Evolutionary conservation across 2,797 vertebrate species (phyloP).

Genomic region (Avahi laniger): DNA sequence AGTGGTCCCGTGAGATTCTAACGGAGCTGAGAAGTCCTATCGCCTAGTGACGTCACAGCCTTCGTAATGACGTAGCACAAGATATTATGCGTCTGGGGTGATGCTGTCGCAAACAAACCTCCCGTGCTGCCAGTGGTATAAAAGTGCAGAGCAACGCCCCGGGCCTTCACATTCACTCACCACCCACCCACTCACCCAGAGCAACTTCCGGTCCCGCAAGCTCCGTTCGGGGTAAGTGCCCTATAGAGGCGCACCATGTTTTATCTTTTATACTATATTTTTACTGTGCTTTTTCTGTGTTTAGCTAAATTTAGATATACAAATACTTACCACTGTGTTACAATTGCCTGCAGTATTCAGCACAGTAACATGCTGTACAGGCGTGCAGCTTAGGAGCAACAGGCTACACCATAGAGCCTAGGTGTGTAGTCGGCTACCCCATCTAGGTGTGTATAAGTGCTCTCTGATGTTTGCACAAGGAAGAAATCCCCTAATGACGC

Average conservation of each 20-base stretch:
- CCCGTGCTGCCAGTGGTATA: too few relatives aligned
- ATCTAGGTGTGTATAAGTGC: too few relatives aligned
- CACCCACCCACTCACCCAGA: not conserved
- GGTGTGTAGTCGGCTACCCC: not conserved
- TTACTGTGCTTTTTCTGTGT: not conserved
- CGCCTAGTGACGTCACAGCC: not conserved
- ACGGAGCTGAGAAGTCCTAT: not conserved
- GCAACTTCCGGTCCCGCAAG: not conserved
- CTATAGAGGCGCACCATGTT: not conserved
- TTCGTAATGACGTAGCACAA: not conserved
- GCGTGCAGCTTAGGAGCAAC: not conserved
- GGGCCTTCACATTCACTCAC: too few relatives aligned
- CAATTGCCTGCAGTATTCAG: not conserved
- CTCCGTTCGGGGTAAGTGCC: not conserved
- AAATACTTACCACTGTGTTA: not conserved
- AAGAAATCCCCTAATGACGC: not conserved
- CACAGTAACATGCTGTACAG: not conserved
- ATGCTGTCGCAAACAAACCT: not conserved
- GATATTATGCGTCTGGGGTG: not conserved
- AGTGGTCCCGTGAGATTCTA: not conserved
- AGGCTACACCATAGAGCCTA: not conserved
- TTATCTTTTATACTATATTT: not conserved
- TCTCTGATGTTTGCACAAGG: not conserved
- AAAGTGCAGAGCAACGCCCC: not conserved
- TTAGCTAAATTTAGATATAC: not conserved